A percentile compares a stretch with the other conserved stretches of the same genome.
These are phyloP conservation scores for Aricia artaxerxes DNA, from an alignment of 2,888 invertebrate species.

Conservation along the genomic window DNA sequence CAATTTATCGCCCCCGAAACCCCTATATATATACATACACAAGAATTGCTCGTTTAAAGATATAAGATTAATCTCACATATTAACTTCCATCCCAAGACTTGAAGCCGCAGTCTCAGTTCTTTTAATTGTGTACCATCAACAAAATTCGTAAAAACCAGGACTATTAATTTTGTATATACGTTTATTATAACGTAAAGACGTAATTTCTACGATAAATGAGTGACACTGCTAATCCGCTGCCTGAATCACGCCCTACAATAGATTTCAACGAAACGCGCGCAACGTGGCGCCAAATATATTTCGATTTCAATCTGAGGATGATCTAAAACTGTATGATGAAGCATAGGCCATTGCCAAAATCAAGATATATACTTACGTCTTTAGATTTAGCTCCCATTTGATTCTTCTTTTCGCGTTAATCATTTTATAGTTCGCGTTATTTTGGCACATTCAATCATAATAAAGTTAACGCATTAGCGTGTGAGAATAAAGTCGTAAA, in stretches of 20 bases:
- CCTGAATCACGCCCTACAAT: slow-evolving; percentile 8
- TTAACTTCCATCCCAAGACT: no score
- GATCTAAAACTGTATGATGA: slow-evolving; percentile 5
- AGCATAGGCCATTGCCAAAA: slow-evolving; percentile 11
- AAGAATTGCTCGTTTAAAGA: no score
- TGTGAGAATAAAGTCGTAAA: background rate
- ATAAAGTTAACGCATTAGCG: background rate
- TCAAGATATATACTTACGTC: background rate
- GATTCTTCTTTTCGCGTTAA: background rate
- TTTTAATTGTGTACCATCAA: background rate
- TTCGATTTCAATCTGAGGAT: slow-evolving; percentile 2
- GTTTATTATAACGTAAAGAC: background rate
- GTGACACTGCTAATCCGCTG: background rate
- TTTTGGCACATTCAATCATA: background rate
- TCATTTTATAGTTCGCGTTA: slow-evolving; percentile 7
- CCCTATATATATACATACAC: no score
- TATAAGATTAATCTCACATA: no score
- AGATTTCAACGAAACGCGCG: slow-evolving; percentile 29
- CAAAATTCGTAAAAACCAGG: background rate
- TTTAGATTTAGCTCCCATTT: slow-evolving; percentile 1
- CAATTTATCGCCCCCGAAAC: no score
- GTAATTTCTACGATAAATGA: background rate
- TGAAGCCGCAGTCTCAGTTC: no score
- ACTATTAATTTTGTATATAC: background rate
- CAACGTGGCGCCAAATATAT: slow-evolving; percentile 11